Percentiles rank a stretch among this genome's conserved stretches.
Evolutionary conservation across 2,797 vertebrate species (phyloP).

Genomic region (Atherinosoma microstoma): DNA sequence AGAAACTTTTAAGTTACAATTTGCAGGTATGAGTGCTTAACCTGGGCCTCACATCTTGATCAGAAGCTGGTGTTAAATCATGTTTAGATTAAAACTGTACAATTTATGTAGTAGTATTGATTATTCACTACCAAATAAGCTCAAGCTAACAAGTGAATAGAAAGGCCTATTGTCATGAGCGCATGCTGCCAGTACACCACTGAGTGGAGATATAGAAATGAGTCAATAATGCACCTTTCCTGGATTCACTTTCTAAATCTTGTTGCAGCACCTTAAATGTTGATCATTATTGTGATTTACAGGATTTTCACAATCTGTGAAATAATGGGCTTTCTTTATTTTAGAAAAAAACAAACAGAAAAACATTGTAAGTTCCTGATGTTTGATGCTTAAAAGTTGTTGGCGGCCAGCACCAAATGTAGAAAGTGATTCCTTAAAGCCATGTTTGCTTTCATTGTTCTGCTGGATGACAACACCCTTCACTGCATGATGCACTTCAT

Average conservation of each 20-base stretch:
- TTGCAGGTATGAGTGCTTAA: conserved; percentile 33
- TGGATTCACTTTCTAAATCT: conserved; percentile 23
- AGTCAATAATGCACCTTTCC: conserved; percentile 45
- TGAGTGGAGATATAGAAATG: conserved; percentile 70
- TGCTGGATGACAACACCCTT: conserved; percentile 13
- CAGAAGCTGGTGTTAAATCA: conserved; percentile 75
- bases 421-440: conserved; percentile 14
- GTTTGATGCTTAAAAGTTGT: conserved; percentile 48
- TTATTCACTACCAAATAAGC: conserved; percentile 13
- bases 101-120: conserved; percentile 21
- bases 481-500: conserved; percentile 42
- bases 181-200: conserved; percentile 56
- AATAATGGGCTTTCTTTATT: conserved; percentile 28
- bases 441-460: conserved; percentile 2
- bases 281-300: conserved; percentile 15
- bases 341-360: background rate
- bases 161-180: conserved; percentile 51
- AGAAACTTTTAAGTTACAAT: conserved; percentile 35
- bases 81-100: conserved; percentile 43
- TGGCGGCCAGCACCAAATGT: conserved; percentile 81
- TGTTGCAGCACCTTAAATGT: conserved; percentile 49
- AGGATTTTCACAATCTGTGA: conserved; percentile 47
- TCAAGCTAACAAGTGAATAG: conserved; percentile 35
- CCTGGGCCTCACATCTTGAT: conserved; percentile 42
- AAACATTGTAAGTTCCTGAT: background rate